Evolutionary conservation across 2,888 invertebrate species (phyloP).

Genomic region (Ormyrus rosae): DNA sequence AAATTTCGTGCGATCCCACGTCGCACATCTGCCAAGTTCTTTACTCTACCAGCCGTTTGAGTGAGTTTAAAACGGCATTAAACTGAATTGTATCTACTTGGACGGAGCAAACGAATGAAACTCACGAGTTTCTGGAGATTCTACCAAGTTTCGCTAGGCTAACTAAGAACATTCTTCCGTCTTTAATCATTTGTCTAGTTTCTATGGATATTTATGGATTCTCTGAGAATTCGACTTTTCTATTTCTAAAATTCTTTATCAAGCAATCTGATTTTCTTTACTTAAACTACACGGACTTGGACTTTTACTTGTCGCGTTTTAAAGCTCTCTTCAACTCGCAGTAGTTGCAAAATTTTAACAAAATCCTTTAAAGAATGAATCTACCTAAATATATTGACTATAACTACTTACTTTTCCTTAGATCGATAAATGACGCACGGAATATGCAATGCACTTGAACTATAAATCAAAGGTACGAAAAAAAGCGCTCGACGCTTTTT

Average conservation of each 20-base stretch:
- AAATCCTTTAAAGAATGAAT: too few species aligned
- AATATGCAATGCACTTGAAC: not conserved
- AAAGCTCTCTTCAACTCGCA: too few species aligned
- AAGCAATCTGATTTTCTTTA: too few species aligned
- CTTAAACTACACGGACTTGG: too few species aligned
- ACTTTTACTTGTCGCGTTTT: too few species aligned
- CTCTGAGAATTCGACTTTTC: not conserved
- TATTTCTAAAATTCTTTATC: too few species aligned
- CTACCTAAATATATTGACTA: too few species aligned
- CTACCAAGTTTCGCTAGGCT: not conserved
- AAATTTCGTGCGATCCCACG: not conserved
- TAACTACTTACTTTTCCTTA: too few species aligned
- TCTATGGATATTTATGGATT: not conserved
- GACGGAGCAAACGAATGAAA: too few species aligned
- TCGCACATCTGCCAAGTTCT: not conserved
- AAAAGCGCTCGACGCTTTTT: slow-evolving; percentile 2
- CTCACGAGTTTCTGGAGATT: not conserved
- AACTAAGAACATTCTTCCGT: not conserved
- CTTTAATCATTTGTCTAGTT: not conserved
- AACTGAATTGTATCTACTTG: not conserved
- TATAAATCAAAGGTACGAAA: slow-evolving; percentile 17
- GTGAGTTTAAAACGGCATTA: not conserved
- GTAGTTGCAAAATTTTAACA: too few species aligned
- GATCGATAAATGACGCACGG: too few species aligned
- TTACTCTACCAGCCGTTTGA: too few species aligned